A percentile compares a stretch with the other conserved stretches of the same genome.
Conservation (phyloP, 2,888 invertebrate species). For the Lampropteryx suffumata region DNA sequence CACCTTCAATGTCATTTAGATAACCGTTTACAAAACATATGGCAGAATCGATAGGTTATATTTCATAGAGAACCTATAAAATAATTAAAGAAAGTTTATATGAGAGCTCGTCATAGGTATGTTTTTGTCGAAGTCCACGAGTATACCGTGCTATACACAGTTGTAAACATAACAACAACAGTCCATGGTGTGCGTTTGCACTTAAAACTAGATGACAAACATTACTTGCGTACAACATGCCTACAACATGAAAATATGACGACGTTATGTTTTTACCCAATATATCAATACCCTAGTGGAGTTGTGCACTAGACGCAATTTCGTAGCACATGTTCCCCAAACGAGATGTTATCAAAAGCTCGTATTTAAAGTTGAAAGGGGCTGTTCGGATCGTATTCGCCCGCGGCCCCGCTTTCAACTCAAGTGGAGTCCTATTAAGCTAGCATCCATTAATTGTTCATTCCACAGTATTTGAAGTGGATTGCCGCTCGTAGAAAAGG, state of each 20-base stretch:
- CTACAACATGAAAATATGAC: no score
- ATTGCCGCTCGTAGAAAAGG: slow-evolving; percentile 38
- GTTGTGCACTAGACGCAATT: slow-evolving; percentile 15
- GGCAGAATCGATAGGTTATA: slow-evolving; percentile 18
- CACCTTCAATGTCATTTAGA: slow-evolving; percentile 19
- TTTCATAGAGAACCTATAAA: slow-evolving; percentile 10
- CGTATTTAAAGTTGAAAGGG: slow-evolving; percentile 35
- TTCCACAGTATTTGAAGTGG: slow-evolving; percentile 53
- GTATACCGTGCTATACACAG: no score
- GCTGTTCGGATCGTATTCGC: slow-evolving; percentile 50
- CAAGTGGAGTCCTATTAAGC: slow-evolving; percentile 59
- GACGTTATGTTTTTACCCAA: no score
- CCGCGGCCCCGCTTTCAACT: slow-evolving; percentile 53
- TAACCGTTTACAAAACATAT: slow-evolving; percentile 11
- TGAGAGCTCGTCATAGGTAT: no score
- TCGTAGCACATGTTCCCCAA: slow-evolving; percentile 28
- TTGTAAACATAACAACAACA: no score
- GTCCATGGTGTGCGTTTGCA: no score
- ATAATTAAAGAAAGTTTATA: no score
- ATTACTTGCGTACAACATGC: no score
- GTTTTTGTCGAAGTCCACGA: no score
- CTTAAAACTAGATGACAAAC: no score
- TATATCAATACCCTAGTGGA: no score
- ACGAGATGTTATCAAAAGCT: slow-evolving; percentile 30
- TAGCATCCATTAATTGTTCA: slow-evolving; percentile 55